phyloP scores from a whole-genome alignment of 2,888 invertebrate genomes.

The Drosophila dives region DNA sequence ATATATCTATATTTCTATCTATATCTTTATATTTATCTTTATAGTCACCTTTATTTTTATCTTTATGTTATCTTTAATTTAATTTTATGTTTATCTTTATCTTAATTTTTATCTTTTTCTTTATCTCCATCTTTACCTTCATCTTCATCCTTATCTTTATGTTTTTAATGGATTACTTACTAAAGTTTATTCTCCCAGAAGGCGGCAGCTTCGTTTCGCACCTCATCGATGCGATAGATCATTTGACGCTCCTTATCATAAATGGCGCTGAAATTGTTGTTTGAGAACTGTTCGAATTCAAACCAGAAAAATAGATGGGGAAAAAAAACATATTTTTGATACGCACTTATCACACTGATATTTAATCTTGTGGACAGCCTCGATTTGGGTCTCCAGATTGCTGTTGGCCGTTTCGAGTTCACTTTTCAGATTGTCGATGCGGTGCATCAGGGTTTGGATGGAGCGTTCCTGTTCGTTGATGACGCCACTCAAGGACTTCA shows the following conservation, averaged over 20 bases:
- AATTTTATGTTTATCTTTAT: too few relatives aligned
- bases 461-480: constrained; percentile 87
- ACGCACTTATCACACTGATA: constrained; percentile 84
- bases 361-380: constrained; percentile 85
- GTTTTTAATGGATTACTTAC: constrained; percentile 64
- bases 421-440: constrained; percentile 86
- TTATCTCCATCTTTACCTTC: too few relatives aligned
- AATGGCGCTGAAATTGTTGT: constrained; percentile 73
- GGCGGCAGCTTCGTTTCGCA: constrained; percentile 86
- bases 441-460: constrained; percentile 86
- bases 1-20: too few relatives aligned
- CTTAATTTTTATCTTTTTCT: too few relatives aligned
- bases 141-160: accelerated
- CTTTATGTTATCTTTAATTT: too few relatives aligned
- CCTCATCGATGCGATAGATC: constrained; percentile 85
- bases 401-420: constrained; percentile 86
- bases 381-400: constrained; percentile 86
- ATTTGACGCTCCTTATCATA: constrained; percentile 85
- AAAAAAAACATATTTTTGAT: neutral
- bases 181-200: constrained; percentile 88
- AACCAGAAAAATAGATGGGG: neutral
- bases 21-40: too few relatives aligned
- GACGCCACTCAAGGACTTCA: constrained; percentile 86
- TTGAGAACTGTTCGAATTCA: neutral
- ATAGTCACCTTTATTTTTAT: too few relatives aligned